phyloP scores from a whole-genome alignment of 2,797 vertebrate genomes.

The Rhincodon typus region DNA sequence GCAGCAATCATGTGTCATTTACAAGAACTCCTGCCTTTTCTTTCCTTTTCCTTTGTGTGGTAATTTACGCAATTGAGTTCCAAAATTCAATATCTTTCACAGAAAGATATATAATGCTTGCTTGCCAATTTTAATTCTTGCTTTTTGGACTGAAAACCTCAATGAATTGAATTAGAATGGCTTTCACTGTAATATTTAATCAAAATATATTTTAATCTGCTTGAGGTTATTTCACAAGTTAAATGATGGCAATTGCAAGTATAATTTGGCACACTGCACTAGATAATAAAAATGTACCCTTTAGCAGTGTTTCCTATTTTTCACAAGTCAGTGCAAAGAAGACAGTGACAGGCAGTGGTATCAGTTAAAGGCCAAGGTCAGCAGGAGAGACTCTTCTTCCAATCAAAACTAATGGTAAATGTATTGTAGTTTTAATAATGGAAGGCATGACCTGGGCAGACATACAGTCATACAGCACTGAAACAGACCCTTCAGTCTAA shows the following conservation, averaged over 20 bases:
- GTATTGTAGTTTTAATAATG: not conserved
- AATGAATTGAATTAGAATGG: not conserved
- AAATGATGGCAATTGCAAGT: conserved; percentile 27
- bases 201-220: conserved; percentile 19
- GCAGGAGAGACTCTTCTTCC: not conserved
- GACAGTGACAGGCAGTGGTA: not conserved
- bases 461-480: too few relatives aligned
- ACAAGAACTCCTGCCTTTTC: not conserved
- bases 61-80: not conserved
- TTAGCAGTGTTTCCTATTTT: not conserved
- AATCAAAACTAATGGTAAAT: not conserved
- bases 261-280: not conserved
- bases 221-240: conserved; percentile 15
- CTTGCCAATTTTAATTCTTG: not conserved
- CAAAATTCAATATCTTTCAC: not conserved
- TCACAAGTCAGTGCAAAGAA: not conserved
- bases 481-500: too few relatives aligned
- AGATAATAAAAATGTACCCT: conserved; percentile 15
- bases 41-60: not conserved
- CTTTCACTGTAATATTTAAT: conserved; percentile 22
- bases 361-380: not conserved
- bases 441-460: not conserved
- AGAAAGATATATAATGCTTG: not conserved
- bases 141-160: conserved; percentile 8
- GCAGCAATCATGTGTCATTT: not conserved